Evolutionary conservation across 2,113 vertebrate species (phyloP).

Genomic region (Mesitornis unicolor): DNA sequence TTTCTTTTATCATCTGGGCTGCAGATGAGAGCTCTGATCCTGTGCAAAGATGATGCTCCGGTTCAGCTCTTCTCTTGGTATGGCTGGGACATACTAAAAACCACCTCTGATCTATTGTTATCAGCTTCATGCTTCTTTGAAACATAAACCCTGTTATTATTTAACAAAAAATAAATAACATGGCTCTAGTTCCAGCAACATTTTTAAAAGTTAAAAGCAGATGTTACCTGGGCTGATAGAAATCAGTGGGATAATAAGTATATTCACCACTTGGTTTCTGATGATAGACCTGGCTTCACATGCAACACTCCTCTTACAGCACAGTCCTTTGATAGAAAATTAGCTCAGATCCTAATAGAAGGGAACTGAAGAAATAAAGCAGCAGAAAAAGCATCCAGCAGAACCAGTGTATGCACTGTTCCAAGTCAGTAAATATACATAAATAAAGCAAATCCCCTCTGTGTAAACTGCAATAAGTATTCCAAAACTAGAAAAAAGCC

Average conservation of each 20-base stretch:
- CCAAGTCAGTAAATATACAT: not conserved
- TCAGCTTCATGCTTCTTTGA: not conserved
- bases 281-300: not conserved
- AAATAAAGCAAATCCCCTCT: not conserved
- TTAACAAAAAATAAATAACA: not conserved
- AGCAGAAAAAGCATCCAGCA: not conserved
- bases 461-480: not conserved
- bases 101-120: not conserved
- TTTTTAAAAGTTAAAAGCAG: not conserved
- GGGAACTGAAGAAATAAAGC: not conserved
- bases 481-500: not conserved
- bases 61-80: not conserved
- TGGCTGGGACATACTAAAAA: not conserved
- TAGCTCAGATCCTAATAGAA: not conserved
- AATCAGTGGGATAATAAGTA: not conserved
- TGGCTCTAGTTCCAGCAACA: not conserved
- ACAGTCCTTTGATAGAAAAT: not conserved
- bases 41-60: not conserved
- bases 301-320: not conserved
- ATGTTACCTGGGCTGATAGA: not conserved
- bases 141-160: not conserved
- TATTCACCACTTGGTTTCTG: not conserved
- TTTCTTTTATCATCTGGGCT: constrained; percentile 23
- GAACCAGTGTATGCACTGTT: not conserved
- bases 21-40: not conserved